phyloP scores from a whole-genome alignment of 2,888 invertebrate species.

The Metallyticus violacea region DNA sequence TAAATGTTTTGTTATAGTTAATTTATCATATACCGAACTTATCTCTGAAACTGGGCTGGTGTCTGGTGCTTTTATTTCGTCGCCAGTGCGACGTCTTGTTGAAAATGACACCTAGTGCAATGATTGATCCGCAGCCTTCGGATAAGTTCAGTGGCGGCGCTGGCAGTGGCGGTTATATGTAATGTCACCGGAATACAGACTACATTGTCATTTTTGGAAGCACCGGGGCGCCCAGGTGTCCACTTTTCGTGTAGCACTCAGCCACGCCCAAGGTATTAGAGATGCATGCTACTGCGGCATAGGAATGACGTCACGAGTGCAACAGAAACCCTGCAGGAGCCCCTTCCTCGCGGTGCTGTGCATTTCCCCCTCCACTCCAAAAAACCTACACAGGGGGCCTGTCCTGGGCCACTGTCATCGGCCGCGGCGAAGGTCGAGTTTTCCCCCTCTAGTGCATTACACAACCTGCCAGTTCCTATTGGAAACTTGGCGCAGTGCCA shows the following conservation, averaged over 20 bases:
- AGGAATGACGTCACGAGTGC: constrained; percentile 1
- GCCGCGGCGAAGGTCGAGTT: constrained; percentile 28
- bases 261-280: too few species aligned
- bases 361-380: neutral
- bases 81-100: too few species aligned
- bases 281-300: too few species aligned
- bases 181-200: neutral
- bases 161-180: neutral
- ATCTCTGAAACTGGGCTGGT: too few species aligned
- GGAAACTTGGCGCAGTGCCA: constrained; percentile 8
- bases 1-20: too few species aligned
- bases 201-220: neutral
- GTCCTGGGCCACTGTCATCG: constrained; percentile 31
- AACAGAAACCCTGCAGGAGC: constrained; percentile 19
- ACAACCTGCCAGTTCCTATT: neutral
- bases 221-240: neutral
- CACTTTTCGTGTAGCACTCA: neutral
- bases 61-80: too few species aligned
- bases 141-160: neutral
- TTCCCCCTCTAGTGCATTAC: neutral
- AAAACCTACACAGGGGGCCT: neutral
- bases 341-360: neutral
- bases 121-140: too few species aligned
- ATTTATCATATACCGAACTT: too few species aligned
- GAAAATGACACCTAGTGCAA: too few species aligned